These are phyloP conservation scores for Tetranychus truncatus DNA, from an alignment of 2,888 invertebrate genomes.

Conservation along the genomic window DNA sequence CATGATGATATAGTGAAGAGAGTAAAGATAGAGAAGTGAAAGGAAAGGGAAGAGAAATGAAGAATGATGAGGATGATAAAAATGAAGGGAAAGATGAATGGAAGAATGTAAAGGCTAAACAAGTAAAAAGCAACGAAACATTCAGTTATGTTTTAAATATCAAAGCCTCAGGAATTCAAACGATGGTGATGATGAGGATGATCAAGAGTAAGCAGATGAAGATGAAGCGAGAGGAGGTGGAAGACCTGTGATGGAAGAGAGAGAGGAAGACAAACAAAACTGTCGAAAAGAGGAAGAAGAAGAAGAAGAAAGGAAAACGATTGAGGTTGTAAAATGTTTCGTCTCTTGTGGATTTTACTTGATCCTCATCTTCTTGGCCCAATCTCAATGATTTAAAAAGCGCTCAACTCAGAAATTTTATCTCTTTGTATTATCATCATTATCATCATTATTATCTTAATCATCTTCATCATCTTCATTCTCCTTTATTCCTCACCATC, in stretches of 20 bases:
- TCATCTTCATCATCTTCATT: not conserved
- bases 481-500: not conserved
- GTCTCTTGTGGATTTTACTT: not conserved
- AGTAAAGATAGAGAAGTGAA: not conserved
- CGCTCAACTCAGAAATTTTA: not conserved
- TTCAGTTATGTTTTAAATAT: not conserved
- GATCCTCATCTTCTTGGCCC: not conserved
- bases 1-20: not conserved
- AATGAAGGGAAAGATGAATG: not conserved
- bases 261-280: not conserved
- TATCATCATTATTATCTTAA: not conserved
- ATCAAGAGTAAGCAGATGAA: not conserved
- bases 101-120: no score
- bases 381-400: not conserved
- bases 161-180: not conserved
- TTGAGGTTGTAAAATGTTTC: not conserved
- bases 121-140: not conserved
- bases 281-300: no score
- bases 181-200: not conserved
- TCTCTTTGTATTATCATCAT: not conserved
- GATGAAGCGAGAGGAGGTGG: not conserved
- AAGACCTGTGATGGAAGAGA: not conserved
- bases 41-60: not conserved
- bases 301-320: not conserved
- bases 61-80: not conserved